Evolutionary conservation across 2,797 vertebrate species (phyloP), one percentile per base, ranked within the genome.

Genomic region (Gambusia yucatana): DNA sequence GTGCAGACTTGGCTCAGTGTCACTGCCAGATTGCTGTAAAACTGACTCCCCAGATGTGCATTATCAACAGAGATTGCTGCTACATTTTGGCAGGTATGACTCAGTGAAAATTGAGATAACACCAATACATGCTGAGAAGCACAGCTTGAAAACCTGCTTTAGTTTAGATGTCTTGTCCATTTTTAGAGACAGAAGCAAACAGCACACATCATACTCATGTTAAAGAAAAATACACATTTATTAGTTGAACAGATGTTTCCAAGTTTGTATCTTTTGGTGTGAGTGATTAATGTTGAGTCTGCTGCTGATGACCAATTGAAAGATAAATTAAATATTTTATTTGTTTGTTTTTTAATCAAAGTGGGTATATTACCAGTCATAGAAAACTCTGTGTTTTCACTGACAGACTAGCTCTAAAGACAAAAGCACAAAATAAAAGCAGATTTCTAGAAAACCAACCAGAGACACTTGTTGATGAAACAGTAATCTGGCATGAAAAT

Each of bases 31-130:
- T 30, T 48, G 43, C 52, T 25, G 11, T 17, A 55, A 76, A 47
- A n/a, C 73, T 30, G 72, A 61, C 47, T 65, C 55, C 65, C 69
- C 91, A 90, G 82, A 81, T 86, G 81, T 76, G 43, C 70, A 48
- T 69, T 67, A 65, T 39, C 80, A 9, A 16, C 77, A 87, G 47
- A 63, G 76, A 83, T 61, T 87, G 78, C 77, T 46, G 81, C 77
- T 65, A 72, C 81, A 74, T 80, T 85, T 82, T 76, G 52, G 30
- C 30, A 17, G 79, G 67, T 46, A n/a, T 22, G 73, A 87, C 84
- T 83, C 78, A 69, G 59, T 83, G 47, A 85, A 79, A 88, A 76
- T 76, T 57, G 78, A 82, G 43, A 71, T 63, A 72, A 33, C 84
- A 76, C 74, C 81, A 17, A 39, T 77, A 73, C 78, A 82, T 84